phyloP scores from a whole-genome alignment of 2,797 vertebrate species.

The Bucorvus abyssinicus region DNA sequence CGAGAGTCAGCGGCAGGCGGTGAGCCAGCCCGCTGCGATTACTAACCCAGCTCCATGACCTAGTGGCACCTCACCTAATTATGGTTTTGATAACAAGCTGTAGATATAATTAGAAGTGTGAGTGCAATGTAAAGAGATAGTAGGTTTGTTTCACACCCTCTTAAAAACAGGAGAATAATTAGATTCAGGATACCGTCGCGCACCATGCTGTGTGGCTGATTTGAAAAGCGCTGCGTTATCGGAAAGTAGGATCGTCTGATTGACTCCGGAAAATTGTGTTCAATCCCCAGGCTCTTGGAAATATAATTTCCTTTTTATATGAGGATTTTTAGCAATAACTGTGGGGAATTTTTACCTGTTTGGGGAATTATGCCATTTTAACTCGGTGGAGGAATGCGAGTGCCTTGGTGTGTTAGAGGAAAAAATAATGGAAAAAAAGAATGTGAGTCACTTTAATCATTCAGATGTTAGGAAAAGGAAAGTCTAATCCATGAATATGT shows the following conservation, averaged over 20 bases:
- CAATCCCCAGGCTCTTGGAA: constrained; percentile 11
- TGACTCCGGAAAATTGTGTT: constrained; percentile 26
- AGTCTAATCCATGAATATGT: not conserved
- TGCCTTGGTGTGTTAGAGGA: not conserved
- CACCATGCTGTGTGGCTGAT: not conserved
- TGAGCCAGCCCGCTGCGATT: not conserved
- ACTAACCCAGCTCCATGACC: not conserved
- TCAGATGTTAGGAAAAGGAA: not conserved
- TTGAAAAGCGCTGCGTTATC: not conserved
- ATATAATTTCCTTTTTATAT: not conserved
- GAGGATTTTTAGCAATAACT: constrained; percentile 18
- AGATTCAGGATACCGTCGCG: not conserved
- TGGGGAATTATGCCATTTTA: constrained; percentile 24
- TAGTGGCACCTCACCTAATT: not conserved
- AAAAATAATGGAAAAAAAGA: not conserved
- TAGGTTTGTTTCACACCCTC: constrained; percentile 6
- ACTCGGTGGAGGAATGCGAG: not conserved
- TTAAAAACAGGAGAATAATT: not conserved
- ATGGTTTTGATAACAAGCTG: not conserved
- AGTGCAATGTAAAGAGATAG: not conserved
- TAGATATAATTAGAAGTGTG: not conserved
- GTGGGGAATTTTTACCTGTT: not conserved
- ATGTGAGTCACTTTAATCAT: not conserved
- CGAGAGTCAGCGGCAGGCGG: not conserved
- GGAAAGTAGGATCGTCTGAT: not conserved